These are phyloP conservation scores for Montipora capitata DNA, from an alignment of 92 coral and sea anemone species.

Conservation along the genomic window DNA sequence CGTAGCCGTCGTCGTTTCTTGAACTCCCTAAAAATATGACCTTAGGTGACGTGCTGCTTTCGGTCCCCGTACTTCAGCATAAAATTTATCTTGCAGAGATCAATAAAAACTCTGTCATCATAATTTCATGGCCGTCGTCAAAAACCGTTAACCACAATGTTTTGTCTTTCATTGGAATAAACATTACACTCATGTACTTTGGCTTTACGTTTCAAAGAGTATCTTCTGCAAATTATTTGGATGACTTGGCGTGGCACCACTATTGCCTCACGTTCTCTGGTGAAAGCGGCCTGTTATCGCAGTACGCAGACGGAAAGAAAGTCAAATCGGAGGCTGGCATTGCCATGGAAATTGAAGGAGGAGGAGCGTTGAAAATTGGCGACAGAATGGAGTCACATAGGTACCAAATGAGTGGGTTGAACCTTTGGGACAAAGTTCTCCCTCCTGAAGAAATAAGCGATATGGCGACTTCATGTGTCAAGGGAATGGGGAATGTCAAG, in stretches of 20 bases:
- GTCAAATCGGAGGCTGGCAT: not conserved
- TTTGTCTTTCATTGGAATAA: no score
- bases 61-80: no score
- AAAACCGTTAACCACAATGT: no score
- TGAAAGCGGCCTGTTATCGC: conserved; percentile 2
- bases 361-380: not conserved
- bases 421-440: conserved; percentile 23
- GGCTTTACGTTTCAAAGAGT: not conserved
- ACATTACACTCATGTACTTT: no score
- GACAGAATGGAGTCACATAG: not conserved
- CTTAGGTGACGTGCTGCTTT: no score
- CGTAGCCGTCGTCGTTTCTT: no score
- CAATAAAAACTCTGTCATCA: no score
- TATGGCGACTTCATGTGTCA: conserved; percentile 1
- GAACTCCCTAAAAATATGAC: no score
- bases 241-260: conserved; percentile 19
- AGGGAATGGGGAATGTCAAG: conserved; percentile 42
- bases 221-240: not conserved
- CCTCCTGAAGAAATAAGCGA: conserved; percentile 18
- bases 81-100: no score
- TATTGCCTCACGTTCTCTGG: conserved; percentile 18
- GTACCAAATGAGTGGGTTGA: conserved; percentile 16
- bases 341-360: conserved; percentile 3
- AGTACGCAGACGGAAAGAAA: conserved; percentile 4
- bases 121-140: no score